Percentiles rank a stretch among this genome's conserved stretches.
These are phyloP conservation scores for Molorchus minor DNA, from an alignment of 2,888 invertebrate genomes.

Conservation along the genomic window DNA sequence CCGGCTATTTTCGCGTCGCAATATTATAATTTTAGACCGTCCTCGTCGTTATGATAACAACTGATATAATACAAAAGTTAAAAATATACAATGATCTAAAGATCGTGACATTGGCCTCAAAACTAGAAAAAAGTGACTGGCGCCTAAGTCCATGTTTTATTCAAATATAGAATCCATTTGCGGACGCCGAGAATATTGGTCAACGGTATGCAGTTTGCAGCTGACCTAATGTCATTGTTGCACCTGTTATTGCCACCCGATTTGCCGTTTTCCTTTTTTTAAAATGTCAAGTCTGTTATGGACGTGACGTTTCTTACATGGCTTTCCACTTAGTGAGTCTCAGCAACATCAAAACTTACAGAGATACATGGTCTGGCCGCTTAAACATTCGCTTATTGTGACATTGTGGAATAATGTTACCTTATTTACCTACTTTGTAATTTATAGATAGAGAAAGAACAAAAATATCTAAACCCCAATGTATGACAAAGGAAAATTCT, in stretches of 20 bases:
- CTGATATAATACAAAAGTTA: conserved; percentile 19
- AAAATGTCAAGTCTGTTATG: conserved; percentile 48
- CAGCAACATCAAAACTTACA: conserved; percentile 16
- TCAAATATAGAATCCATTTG: conserved; percentile 1
- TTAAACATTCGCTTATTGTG: too few relatives aligned
- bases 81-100: conserved; percentile 19
- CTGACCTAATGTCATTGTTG: background rate
- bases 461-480: too few relatives aligned
- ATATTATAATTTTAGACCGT: conserved; percentile 9
- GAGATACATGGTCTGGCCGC: too few relatives aligned
- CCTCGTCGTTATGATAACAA: conserved; percentile 12
- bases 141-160: background rate
- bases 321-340: conserved; percentile 44
- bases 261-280: conserved; percentile 14
- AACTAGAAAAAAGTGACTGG: conserved; percentile 10
- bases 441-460: too few relatives aligned
- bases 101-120: conserved; percentile 16
- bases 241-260: conserved; percentile 5
- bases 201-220: background rate
- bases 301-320: conserved; percentile 42
- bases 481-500: too few relatives aligned
- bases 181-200: background rate
- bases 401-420: too few relatives aligned
- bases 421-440: too few relatives aligned
- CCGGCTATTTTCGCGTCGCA: conserved; percentile 15